phyloP scores from a whole-genome alignment of 2,113 vertebrate genomes.

The Pycnonotus jocosus region DNA sequence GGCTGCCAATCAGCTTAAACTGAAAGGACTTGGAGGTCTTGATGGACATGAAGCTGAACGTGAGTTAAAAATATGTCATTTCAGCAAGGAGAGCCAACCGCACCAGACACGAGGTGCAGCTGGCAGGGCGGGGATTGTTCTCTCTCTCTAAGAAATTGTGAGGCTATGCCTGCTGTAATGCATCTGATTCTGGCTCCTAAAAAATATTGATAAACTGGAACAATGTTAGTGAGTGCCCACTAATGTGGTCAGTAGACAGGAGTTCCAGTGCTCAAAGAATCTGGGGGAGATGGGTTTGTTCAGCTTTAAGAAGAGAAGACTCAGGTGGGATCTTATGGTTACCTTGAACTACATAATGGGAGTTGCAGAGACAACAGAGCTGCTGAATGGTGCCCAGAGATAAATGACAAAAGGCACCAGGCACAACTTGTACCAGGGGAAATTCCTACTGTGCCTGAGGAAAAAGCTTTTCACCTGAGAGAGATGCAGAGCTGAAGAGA shows the following conservation, averaged over 20 bases:
- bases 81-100: not conserved
- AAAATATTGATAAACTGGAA: not conserved
- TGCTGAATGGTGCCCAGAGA: not conserved
- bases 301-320: not conserved
- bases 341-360: not conserved
- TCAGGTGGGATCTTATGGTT: not conserved
- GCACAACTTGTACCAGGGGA: not conserved
- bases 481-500: not conserved
- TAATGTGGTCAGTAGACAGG: accelerated
- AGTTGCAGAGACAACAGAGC: not conserved
- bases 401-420: not conserved
- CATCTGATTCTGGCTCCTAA: not conserved
- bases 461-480: not conserved
- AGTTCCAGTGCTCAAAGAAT: not conserved
- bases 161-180: not conserved
- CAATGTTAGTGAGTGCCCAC: not conserved
- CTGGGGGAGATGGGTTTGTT: not conserved
- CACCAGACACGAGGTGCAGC: accelerated
- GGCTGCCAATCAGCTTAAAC: not conserved
- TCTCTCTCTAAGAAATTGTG: not conserved
- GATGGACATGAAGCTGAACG: not conserved
- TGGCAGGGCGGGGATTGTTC: not conserved
- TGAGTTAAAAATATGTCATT: not conserved
- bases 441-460: not conserved
- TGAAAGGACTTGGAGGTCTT: not conserved